A percentile compares a stretch with the other conserved stretches of the same genome.
Evolutionary conservation across 2,797 vertebrate genomes (phyloP).

Genomic region (Aphelocoma californica): DNA sequence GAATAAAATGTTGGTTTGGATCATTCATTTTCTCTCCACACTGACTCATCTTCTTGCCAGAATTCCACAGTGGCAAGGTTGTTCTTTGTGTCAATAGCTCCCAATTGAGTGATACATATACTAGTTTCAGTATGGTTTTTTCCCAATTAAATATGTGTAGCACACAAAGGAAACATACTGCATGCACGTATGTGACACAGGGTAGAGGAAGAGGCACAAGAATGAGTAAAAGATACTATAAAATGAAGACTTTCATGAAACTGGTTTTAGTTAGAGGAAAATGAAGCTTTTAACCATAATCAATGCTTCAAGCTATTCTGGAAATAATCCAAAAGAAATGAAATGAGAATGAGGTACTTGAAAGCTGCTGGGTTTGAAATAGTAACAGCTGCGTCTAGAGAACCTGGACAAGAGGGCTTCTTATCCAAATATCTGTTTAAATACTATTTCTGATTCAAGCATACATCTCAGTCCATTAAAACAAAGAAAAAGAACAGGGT

Average conservation of each 20-base stretch:
- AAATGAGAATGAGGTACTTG: constrained; percentile 52
- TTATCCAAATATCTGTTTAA: constrained; percentile 45
- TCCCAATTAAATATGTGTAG: not conserved
- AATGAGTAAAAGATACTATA: not conserved
- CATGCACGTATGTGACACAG: not conserved
- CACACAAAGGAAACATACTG: not conserved
- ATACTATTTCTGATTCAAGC: constrained; percentile 26
- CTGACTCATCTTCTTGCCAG: not conserved
- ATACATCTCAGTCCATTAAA: not conserved
- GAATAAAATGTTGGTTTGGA: not conserved
- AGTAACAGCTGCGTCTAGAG: constrained; percentile 58
- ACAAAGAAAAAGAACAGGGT: constrained; percentile 21
- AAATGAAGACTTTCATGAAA: not conserved
- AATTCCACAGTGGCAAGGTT: not conserved
- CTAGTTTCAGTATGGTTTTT: not conserved
- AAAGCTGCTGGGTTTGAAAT: constrained; percentile 54
- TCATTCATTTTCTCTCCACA: not conserved
- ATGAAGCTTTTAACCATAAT: constrained; percentile 43
- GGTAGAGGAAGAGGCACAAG: not conserved
- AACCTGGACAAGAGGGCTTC: not conserved
- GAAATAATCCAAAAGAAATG: constrained; percentile 60
- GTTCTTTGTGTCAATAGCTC: not conserved
- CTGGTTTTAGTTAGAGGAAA: constrained; percentile 33
- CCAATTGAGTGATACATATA: not conserved
- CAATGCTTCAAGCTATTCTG: constrained; percentile 52